Evolutionary conservation across 2,113 vertebrate genomes (phyloP).

Genomic region (Pituophis catenifer): DNA sequence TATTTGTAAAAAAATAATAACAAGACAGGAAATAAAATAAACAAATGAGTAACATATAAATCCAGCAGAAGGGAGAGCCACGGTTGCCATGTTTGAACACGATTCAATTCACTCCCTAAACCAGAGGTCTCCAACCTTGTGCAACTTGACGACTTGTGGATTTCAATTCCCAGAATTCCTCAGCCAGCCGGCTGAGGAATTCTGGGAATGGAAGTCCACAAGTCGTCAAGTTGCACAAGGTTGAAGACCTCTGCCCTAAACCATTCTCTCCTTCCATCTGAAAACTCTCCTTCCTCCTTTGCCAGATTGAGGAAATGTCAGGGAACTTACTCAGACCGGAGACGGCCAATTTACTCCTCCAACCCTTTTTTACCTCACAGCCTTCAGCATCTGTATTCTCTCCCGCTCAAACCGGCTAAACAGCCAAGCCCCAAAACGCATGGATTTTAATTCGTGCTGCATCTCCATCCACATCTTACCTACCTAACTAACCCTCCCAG

Average conservation of each 20-base stretch:
- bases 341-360: not conserved
- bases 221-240: too few species aligned
- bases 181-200: too few species aligned
- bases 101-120: rapidly evolving
- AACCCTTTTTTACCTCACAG: not conserved
- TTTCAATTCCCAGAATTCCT: too few species aligned
- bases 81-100: not conserved
- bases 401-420: not conserved
- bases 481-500: not conserved
- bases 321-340: not conserved
- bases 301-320: not conserved
- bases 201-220: too few species aligned
- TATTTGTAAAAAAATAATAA: not conserved
- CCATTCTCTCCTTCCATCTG: not conserved
- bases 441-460: not conserved
- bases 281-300: not conserved
- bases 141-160: too few species aligned
- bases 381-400: not conserved
- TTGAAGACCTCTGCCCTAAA: not conserved
- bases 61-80: not conserved
- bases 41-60: not conserved
- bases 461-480: not conserved
- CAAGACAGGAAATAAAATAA: not conserved
- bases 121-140: too few species aligned
- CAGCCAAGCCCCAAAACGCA: not conserved